Percentiles rank a stretch among this genome's conserved stretches.
Evolutionary conservation across 2,113 vertebrate genomes (phyloP).

Genomic region (Pelusios castaneus): DNA sequence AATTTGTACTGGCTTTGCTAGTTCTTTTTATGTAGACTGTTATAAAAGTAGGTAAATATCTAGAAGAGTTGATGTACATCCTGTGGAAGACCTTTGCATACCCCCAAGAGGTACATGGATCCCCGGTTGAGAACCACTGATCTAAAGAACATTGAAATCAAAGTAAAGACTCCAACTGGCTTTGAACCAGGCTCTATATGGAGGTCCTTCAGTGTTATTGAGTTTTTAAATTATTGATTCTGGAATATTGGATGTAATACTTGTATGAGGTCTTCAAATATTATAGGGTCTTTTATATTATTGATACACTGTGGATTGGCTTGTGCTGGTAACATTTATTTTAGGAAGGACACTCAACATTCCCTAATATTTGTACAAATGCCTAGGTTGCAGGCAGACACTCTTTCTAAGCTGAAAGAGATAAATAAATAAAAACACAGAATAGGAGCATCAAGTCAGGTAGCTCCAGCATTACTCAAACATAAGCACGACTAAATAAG

Average conservation of each 20-base stretch:
- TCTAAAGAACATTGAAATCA: neutral
- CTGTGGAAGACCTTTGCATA: no score
- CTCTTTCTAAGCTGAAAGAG: neutral
- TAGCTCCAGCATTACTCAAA: constrained; percentile 15
- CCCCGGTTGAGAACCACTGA: no score
- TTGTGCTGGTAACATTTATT: constrained; percentile 36
- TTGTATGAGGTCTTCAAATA: constrained; percentile 8
- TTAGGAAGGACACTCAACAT: constrained; percentile 15
- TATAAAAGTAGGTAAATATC: no score
- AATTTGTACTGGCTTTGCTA: no score
- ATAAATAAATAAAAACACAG: constrained; percentile 55
- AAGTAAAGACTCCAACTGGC: constrained; percentile 38
- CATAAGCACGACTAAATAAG: constrained; percentile 22
- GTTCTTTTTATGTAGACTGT: no score
- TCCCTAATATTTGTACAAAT: neutral
- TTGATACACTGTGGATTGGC: neutral
- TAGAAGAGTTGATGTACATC: no score
- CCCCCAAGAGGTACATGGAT: no score
- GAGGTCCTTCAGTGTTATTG: constrained; percentile 39
- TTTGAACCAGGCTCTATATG: constrained; percentile 22
- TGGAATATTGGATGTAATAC: constrained; percentile 23
- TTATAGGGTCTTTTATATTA: constrained; percentile 27
- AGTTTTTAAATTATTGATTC: constrained; percentile 19
- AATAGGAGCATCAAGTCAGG: neutral
- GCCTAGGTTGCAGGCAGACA: neutral